Percentiles rank a stretch among this genome's conserved stretches.
These are phyloP conservation scores for Heliocidaris tuberculata DNA, from an alignment of 35 echinoderm and acorn worm genomes.

Conservation along the genomic window DNA sequence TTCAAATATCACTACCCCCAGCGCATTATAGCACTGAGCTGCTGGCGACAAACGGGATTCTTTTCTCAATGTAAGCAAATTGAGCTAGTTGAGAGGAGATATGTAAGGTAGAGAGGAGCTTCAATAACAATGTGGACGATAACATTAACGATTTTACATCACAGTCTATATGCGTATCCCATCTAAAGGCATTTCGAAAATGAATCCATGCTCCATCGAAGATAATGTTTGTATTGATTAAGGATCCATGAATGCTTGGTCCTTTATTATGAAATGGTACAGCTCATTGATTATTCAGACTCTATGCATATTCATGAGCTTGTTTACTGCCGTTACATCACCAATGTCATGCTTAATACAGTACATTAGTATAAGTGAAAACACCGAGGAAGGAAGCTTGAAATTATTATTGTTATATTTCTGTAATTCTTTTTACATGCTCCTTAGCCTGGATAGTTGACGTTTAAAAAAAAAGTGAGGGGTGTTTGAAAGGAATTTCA, in stretches of 20 bases:
- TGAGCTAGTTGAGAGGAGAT: no score
- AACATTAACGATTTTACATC: conserved; percentile 3
- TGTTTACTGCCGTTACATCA: not conserved
- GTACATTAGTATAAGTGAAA: not conserved
- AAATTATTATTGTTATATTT: not conserved
- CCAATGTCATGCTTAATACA: not conserved
- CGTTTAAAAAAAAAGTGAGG: no score
- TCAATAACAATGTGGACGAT: not conserved
- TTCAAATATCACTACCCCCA: no score
- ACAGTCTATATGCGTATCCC: not conserved
- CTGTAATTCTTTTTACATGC: no score
- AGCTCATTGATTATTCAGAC: not conserved
- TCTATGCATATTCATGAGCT: not conserved
- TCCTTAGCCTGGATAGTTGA: no score
- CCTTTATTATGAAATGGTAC: not conserved
- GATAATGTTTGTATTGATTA: not conserved
- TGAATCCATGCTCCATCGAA: not conserved
- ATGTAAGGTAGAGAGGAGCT: no score
- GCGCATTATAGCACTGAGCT: no score
- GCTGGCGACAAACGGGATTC: no score
- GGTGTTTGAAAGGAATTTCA: not conserved
- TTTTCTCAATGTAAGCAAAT: no score
- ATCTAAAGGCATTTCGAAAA: not conserved
- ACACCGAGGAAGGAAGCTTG: not conserved
- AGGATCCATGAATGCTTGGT: not conserved